phyloP scores from a whole-genome alignment of 2,888 invertebrate species.

The Quadroppia sp. region DNA sequence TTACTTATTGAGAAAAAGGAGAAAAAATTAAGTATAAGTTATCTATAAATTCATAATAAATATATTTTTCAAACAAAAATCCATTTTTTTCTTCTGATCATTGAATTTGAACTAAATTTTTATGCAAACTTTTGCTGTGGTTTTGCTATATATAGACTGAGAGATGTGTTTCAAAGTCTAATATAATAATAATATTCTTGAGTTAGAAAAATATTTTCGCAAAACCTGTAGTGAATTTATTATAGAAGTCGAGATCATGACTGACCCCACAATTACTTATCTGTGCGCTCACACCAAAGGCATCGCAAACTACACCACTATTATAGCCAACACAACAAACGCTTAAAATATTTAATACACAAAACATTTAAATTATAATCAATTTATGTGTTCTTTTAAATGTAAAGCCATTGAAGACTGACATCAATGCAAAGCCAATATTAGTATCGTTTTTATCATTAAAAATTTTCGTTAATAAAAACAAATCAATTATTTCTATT shows the following conservation, averaged over 20 bases:
- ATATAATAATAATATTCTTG: conserved; percentile 26
- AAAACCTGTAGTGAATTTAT: conserved; percentile 38
- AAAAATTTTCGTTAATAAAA: too few relatives aligned
- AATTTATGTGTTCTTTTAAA: not conserved
- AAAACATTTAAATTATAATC: conserved; percentile 23
- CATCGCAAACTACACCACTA: conserved; percentile 31
- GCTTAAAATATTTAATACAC: conserved; percentile 25
- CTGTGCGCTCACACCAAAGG: conserved; percentile 30
- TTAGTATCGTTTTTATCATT: too few relatives aligned
- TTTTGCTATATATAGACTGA: not conserved
- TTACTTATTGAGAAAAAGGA: not conserved
- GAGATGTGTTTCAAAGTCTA: not conserved
- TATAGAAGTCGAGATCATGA: conserved; percentile 34
- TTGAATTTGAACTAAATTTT: conserved; percentile 4
- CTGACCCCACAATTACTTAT: conserved; percentile 38
- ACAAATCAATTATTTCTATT: conserved; percentile 12
- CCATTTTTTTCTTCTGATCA: not conserved
- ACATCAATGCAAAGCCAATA: too few relatives aligned
- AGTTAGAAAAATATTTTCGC: conserved; percentile 21
- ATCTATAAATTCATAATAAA: not conserved
- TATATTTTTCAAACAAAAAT: not conserved
- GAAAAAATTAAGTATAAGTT: not conserved
- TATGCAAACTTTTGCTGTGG: not conserved
- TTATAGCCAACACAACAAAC: not conserved
- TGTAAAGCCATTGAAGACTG: too few relatives aligned